Evolutionary conservation across 2,113 vertebrate genomes (phyloP).

Genomic region (Pipra filicauda): DNA sequence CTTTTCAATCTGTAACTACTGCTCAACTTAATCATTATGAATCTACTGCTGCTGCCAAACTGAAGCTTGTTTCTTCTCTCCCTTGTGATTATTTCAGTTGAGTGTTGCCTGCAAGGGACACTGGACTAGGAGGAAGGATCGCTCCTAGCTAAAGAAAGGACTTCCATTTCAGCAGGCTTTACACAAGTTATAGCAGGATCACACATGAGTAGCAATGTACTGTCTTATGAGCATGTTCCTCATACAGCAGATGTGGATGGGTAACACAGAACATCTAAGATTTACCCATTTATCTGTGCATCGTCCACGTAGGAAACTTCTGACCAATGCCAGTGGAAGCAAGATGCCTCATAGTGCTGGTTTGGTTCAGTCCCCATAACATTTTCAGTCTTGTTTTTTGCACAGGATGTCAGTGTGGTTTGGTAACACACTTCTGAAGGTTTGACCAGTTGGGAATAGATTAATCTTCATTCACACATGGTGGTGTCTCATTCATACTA

Average conservation of each 20-base stretch:
- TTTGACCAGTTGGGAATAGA: neutral
- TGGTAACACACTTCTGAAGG: neutral
- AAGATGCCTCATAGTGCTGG: neutral
- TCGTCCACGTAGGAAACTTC: neutral
- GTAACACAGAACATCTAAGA: neutral
- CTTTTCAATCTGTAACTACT: conserved; percentile 1
- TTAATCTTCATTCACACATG: neutral
- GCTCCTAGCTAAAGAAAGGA: neutral
- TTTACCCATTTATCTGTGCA: neutral
- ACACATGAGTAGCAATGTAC: neutral
- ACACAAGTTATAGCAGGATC: neutral
- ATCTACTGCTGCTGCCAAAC: conserved; percentile 18
- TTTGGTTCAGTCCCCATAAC: neutral
- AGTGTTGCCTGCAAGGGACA: neutral
- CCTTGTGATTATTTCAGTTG: neutral
- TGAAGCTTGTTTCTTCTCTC: neutral
- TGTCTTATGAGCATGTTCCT: fast-evolving
- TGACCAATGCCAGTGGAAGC: neutral
- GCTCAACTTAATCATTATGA: neutral
- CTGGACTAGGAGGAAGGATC: neutral
- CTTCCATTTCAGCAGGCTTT: neutral
- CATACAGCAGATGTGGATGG: neutral
- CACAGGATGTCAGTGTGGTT: neutral
- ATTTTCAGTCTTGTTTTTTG: neutral
- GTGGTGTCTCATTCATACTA: neutral